Evolutionary conservation across 1,140 invertebrate species (phyloP).

Genomic region (Drosophila yakuba): DNA sequence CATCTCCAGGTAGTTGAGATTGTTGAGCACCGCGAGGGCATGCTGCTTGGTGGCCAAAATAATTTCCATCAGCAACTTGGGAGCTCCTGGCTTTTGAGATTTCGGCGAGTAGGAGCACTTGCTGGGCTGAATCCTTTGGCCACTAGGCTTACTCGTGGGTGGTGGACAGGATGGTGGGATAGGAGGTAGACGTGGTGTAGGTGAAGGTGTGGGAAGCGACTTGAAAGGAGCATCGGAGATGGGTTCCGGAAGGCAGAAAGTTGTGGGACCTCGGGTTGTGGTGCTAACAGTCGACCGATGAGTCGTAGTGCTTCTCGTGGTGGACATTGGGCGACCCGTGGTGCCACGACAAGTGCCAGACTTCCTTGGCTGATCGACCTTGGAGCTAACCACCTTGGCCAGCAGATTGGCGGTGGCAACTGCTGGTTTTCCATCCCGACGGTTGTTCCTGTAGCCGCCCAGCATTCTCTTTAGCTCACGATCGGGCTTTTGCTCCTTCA

Average conservation of each 20-base stretch:
- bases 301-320: background rate
- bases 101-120: background rate
- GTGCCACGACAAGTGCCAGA: background rate
- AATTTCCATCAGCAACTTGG: slow-evolving; percentile 11
- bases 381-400: slow-evolving; percentile 6
- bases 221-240: background rate
- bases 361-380: background rate
- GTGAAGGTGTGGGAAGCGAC: background rate
- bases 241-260: slow-evolving; percentile 4
- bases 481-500: slow-evolving; percentile 8
- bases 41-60: slow-evolving; percentile 31
- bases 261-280: background rate
- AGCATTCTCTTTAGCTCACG: slow-evolving; percentile 18
- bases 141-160: background rate
- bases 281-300: background rate
- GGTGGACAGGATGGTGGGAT: background rate
- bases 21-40: slow-evolving; percentile 36
- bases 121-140: background rate
- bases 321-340: background rate
- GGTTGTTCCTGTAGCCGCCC: background rate
- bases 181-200: background rate
- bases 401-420: slow-evolving; percentile 5
- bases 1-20: slow-evolving; percentile 42
- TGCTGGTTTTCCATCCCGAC: background rate
- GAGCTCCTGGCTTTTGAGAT: background rate